phyloP scores from a whole-genome alignment of 1,140 invertebrate species.

The Onthophagus taurus region DNA sequence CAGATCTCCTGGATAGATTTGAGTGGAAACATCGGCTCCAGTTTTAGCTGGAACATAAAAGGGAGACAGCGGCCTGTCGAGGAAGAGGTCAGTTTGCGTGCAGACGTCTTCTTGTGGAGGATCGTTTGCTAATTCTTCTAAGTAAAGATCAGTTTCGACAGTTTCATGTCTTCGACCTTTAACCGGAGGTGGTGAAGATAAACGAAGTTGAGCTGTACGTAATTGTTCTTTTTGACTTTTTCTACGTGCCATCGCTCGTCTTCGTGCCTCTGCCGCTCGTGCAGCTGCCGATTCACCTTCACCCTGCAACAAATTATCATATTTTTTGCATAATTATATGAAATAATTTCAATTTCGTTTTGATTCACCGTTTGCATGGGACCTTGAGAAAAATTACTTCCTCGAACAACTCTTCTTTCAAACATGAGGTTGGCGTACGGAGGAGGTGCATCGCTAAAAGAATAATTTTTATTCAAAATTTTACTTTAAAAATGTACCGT shows the following conservation, averaged over 20 bases:
- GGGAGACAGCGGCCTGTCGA: conserved; percentile 66
- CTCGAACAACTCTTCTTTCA: conserved; percentile 70
- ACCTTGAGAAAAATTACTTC: conserved; percentile 62
- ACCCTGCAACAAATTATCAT: conserved; percentile 36
- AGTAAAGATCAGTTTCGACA: conserved; percentile 78
- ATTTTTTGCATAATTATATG: conserved; percentile 5
- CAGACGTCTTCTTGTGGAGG: conserved; percentile 62
- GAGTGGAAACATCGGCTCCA: conserved; percentile 69
- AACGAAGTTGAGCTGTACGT: conserved; percentile 27
- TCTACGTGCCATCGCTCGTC: conserved; percentile 49
- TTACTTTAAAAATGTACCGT: too few species aligned
- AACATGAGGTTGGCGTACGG: conserved; percentile 74
- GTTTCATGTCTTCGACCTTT: conserved; percentile 69
- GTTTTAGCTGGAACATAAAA: conserved; percentile 67
- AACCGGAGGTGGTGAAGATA: conserved; percentile 58
- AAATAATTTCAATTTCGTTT: conserved; percentile 2
- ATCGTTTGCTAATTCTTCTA: conserved; percentile 69
- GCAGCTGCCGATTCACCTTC: conserved; percentile 49
- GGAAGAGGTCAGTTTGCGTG: conserved; percentile 78
- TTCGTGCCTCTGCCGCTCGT: conserved; percentile 49
- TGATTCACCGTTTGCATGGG: conserved; percentile 49
- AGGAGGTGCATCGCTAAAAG: conserved; percentile 20
- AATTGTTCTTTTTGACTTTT: conserved; percentile 41
- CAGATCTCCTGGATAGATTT: conserved; percentile 81
- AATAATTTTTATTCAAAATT: too few species aligned